Evolutionary conservation across 2,797 vertebrate genomes (phyloP).

Genomic region (Aratinga solstitialis): DNA sequence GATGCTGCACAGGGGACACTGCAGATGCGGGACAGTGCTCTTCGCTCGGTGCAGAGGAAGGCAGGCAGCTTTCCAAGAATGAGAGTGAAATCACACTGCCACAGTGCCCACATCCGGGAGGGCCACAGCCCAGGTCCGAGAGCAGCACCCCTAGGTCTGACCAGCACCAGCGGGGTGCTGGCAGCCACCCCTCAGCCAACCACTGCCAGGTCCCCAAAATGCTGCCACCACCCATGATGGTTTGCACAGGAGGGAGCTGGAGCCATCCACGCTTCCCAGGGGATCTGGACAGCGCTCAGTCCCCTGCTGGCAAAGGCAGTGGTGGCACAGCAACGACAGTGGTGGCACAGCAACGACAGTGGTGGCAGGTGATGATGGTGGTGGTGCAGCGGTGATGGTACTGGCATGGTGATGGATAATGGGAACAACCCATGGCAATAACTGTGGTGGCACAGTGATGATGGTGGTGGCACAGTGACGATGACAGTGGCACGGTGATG

Average conservation of each 20-base stretch:
- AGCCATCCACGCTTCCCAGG: neutral
- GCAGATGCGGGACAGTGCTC: too few species aligned
- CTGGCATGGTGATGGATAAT: fast-evolving
- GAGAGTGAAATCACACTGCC: neutral
- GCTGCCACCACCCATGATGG: fast-evolving
- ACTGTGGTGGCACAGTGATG: neutral
- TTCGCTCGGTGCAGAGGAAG: neutral
- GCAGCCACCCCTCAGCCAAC: neutral
- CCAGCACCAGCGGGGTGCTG: neutral
- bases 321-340: neutral
- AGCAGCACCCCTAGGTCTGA: neutral
- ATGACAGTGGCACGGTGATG: neutral
- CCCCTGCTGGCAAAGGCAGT: neutral
- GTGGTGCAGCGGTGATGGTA: fast-evolving
- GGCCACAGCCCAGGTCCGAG: too few species aligned
- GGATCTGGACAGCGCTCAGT: neutral
- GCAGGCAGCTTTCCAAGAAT: neutral
- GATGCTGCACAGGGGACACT: neutral
- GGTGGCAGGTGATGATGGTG: fast-evolving
- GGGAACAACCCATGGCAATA: neutral
- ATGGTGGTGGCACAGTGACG: fast-evolving
- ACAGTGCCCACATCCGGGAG: neutral
- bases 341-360: neutral
- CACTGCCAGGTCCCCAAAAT: neutral
- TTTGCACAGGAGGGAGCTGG: neutral